phyloP scores from a whole-genome alignment of 2,888 invertebrate species.

The Tachystola acroxantha region DNA sequence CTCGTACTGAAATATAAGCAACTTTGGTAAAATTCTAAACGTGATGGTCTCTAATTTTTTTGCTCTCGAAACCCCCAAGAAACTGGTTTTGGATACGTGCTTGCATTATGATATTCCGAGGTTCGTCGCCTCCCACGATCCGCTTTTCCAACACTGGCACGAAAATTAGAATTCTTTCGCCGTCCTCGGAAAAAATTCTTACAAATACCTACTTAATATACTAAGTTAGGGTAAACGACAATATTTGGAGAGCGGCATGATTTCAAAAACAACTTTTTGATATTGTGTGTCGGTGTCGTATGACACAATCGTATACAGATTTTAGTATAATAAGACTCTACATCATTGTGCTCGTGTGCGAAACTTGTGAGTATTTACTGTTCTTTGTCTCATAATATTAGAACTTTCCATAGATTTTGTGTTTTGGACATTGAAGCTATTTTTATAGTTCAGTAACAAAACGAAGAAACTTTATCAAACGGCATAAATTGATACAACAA shows the following conservation, averaged over 20 bases:
- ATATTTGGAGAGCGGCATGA: neutral
- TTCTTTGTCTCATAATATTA: too few relatives aligned
- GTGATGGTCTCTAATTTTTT: too few relatives aligned
- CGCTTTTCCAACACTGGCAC: neutral
- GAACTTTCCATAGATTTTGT: too few relatives aligned
- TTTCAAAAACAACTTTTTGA: neutral
- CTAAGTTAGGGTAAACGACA: slow-evolving; percentile 3
- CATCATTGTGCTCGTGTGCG: too few relatives aligned
- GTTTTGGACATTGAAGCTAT: too few relatives aligned
- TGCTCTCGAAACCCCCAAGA: neutral
- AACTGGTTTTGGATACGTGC: slow-evolving; percentile 1
- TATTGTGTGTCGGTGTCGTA: neutral
- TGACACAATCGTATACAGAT: too few relatives aligned
- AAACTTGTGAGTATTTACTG: too few relatives aligned
- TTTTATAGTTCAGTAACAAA: too few relatives aligned
- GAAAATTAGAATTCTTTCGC: slow-evolving; percentile 3
- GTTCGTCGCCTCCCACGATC: neutral
- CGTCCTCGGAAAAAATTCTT: slow-evolving; percentile 2
- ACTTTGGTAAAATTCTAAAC: too few relatives aligned
- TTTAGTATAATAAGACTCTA: too few relatives aligned
- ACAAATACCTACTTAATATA: slow-evolving; percentile 2
- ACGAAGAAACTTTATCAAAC: slow-evolving; percentile 10
- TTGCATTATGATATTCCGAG: slow-evolving; percentile 1
- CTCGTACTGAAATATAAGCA: too few relatives aligned
- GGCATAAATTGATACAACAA: slow-evolving; percentile 15